Base-by-base conservation (phyloP, 2,113 vertebrate species). In the Lethenteron reissneri region DNA sequence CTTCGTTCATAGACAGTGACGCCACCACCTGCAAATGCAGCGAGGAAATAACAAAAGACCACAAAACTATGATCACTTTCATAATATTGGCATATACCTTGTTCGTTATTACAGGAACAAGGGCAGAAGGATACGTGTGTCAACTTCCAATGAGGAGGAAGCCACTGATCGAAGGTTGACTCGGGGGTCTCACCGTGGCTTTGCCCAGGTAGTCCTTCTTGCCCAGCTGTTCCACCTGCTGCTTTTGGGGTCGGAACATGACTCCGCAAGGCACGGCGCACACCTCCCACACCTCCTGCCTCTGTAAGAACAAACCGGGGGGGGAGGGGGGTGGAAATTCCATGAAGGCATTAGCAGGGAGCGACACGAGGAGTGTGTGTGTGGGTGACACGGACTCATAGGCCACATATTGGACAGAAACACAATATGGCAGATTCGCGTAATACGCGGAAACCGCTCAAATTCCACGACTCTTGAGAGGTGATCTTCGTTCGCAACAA, bases 181-280 rank as follows among this genome's bases (percentile, higher is more conserved):
- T 41, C 57, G 56, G 11, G 70, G 57, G 57, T 15, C 1, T 71
- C 81, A 99, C 94, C 83, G 76, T 89, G 3, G 94, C 88, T 78
- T 96, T 97, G 71, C 94, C 92, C 70, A 99, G 81, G 75, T 92
- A 99, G 78, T 99, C 90, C 76, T 89, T 96, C 81, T 91, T 94
- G 79, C 85, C 88, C 78, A 99, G 79, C 78, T 99, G 87, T 72
- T 90, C 91, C 74, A 99, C 89, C n/a, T 92, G 87, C 75, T 82
- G 80, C 78, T 91, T 90, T 1, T 95, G 95, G 1, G 94, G 94
- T 73, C 85, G 83, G 41, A 99, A 99, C 3, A 97, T 74, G 76
- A 80, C 79, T 70, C 86, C 88, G 0, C 56, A 58, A 0, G 84
- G 86, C 72, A 95, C 80, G 74, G 81, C 78, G 9, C 87, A 81